Percentiles rank a stretch among this genome's conserved stretches.
Evolutionary conservation across 2,888 invertebrate genomes (phyloP).

Genomic region (Gastracanthus pulcherrimus): DNA sequence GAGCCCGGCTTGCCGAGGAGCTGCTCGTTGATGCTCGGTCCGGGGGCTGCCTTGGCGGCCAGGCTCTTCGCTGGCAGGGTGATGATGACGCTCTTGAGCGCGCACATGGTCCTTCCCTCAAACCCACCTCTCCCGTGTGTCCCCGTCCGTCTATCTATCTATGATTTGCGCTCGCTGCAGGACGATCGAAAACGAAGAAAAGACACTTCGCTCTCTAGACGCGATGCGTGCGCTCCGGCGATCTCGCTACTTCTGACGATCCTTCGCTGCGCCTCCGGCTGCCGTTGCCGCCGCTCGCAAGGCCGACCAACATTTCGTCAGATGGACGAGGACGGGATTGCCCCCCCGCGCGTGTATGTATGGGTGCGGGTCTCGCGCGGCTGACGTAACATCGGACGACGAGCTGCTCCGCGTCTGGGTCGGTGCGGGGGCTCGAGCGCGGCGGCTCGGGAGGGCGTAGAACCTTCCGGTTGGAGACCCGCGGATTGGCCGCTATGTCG

Average conservation of each 20-base stretch:
- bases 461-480: not conserved
- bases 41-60: conserved; percentile 35
- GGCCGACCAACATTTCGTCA: conserved; percentile 52
- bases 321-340: not conserved
- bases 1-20: conserved; percentile 57
- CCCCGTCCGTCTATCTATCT: no score
- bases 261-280: not conserved
- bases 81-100: conserved; percentile 72
- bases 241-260: conserved; percentile 13
- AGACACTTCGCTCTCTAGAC: not conserved
- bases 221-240: not conserved
- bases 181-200: not conserved
- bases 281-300: not conserved
- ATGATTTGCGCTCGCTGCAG: no score
- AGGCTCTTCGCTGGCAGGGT: conserved; percentile 71
- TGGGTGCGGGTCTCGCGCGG: not conserved
- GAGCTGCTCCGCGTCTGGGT: not conserved
- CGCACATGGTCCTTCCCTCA: conserved; percentile 68
- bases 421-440: not conserved
- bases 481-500: conserved; percentile 28
- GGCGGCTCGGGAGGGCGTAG: conserved; percentile 10
- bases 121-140: no score
- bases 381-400: conserved; percentile 34
- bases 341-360: no score
- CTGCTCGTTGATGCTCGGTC: conserved; percentile 53